Conservation (phyloP, 2,797 vertebrate genomes). For the Leucoraja ocellata region DNA sequence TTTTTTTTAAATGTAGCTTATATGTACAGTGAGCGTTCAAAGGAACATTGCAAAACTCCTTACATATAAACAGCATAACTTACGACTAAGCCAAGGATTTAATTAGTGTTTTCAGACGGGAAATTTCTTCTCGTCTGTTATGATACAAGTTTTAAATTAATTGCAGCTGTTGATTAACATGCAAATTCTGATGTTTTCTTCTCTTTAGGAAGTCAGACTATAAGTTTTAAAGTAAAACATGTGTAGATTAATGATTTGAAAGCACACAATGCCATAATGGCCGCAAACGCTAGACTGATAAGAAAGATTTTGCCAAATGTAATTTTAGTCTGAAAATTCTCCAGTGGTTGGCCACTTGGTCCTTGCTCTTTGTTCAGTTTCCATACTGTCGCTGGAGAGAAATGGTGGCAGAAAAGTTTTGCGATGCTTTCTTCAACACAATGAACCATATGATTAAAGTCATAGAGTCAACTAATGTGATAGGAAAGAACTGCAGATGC, state of each 20-base stretch:
- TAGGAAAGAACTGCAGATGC: too few species aligned
- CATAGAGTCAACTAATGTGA: too few species aligned
- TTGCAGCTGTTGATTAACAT: constrained; percentile 31
- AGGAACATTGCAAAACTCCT: not conserved
- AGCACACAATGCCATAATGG: constrained; percentile 11
- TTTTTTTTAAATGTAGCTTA: not conserved
- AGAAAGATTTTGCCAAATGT: not conserved
- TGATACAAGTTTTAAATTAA: constrained; percentile 19
- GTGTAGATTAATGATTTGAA: constrained; percentile 3
- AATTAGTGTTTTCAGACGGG: not conserved
- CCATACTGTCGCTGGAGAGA: not conserved
- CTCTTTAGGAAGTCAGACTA: not conserved
- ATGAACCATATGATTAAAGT: too few species aligned
- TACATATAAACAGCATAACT: not conserved
- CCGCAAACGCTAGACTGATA: not conserved
- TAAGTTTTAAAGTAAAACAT: constrained; percentile 22
- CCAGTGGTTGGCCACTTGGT: not conserved
- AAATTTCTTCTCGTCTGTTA: not conserved
- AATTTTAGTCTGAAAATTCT: not conserved
- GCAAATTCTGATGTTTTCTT: not conserved
- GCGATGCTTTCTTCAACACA: not conserved
- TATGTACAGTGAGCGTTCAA: not conserved
- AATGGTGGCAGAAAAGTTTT: too few species aligned
- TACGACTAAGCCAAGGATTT: not conserved
- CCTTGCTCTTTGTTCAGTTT: not conserved